Base-by-base conservation (phyloP, 2,797 vertebrate genomes). In the Hipposideros larvatus region DNA sequence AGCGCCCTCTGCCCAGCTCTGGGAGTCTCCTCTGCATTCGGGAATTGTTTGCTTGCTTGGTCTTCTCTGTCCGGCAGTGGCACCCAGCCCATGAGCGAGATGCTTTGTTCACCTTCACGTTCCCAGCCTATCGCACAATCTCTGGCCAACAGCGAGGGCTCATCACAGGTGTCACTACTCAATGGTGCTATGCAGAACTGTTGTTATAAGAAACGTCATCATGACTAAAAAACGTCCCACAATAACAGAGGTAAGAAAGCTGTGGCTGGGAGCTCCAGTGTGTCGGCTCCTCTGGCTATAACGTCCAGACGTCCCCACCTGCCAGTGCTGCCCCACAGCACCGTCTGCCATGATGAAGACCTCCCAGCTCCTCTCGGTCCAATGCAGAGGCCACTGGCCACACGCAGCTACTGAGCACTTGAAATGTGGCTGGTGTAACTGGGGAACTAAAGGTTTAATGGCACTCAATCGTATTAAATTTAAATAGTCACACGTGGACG, bases 301-400 rank as follows among this genome's bases (percentile, higher is more conserved):
- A 28, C n/a, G 37, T 26, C 9, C 10, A 1, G 0, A 0, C 5
- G 5, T 0, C 2, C 5, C 55, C 24, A 0, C 3, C 26, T 4
- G 7, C 46, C 13, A 0, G 70, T 2, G 2, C n/a, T 2, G 2
- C 0, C 53, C 5, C 0, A 1, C 3, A 31, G 55, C 18, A 21
- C 28, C 8, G 2, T 7, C 51, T 14, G n/a, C 34, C 16, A 11
- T 0, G 0, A 10, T 1, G 6, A 18, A 6, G 11, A 4, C 4
- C 4, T 2, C 13, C 53, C 79, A 13, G 26, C 11, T 15, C 8
- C 1, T 1, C 24, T 6, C 37, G 2, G 9, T 26, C 53, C 28
- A 0, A 3, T 7, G 1, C 46, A 2, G 28, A 0, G 2, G 37
- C 53, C 66, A 9, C 22, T 0, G 1, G n/a, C 19, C 87, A 4